A percentile compares a stretch with the other conserved stretches of the same genome.
Conservation (phyloP, 2,113 vertebrate genomes). For the Ifrita kowaldi region DNA sequence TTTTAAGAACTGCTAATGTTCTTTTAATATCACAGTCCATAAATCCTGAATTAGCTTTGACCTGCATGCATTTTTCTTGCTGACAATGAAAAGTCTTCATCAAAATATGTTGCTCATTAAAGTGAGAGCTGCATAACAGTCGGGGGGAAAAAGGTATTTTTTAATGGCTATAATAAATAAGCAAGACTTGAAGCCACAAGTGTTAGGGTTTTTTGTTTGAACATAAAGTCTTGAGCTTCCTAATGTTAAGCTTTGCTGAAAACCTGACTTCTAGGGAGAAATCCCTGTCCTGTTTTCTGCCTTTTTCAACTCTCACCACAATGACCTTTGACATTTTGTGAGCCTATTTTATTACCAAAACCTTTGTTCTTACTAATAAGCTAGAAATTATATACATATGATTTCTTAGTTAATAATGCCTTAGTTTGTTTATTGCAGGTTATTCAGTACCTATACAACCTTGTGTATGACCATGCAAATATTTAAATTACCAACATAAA, state of each 20-base stretch:
- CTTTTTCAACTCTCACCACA: background rate
- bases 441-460: background rate
- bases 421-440: background rate
- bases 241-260: background rate
- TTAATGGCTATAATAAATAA: background rate
- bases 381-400: background rate
- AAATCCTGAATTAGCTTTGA: slow-evolving; percentile 29
- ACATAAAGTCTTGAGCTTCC: background rate
- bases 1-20: slow-evolving; percentile 3
- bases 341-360: background rate
- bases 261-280: background rate
- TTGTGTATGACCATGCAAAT: background rate
- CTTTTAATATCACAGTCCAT: slow-evolving; percentile 31
- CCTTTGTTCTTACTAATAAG: background rate
- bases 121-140: background rate
- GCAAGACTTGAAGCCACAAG: background rate
- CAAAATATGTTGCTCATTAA: background rate
- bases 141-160: background rate
- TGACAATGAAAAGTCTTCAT: background rate
- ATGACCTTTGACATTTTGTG: background rate
- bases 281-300: background rate
- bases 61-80: background rate
- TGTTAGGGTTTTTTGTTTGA: background rate
- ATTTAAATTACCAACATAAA: background rate
- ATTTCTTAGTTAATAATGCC: background rate